These are phyloP conservation scores for Glyptemys insculpta DNA, from an alignment of 2,797 vertebrate genomes.

Conservation along the genomic window DNA sequence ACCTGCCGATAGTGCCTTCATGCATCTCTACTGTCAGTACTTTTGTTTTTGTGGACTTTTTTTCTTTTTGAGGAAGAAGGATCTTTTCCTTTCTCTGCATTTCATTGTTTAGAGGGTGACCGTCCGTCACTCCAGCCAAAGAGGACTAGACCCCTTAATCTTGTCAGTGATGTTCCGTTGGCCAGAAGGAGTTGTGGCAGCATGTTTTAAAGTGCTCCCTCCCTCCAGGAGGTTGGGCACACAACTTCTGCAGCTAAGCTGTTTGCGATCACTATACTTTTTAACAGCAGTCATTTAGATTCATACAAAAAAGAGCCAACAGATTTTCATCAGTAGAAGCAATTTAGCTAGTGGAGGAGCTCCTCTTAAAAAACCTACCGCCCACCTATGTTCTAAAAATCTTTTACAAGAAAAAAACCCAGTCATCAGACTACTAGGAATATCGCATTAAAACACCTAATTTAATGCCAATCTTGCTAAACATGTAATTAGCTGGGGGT, in stretches of 20 bases:
- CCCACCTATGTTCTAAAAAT: conserved; percentile 18
- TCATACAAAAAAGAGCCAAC: conserved; percentile 25
- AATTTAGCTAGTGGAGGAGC: conserved; percentile 13
- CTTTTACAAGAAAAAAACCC: background rate
- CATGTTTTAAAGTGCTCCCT: background rate
- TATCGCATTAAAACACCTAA: background rate
- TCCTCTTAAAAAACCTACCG: background rate
- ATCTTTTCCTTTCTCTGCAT: background rate
- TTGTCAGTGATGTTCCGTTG: background rate
- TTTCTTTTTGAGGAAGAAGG: background rate
- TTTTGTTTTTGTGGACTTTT: background rate
- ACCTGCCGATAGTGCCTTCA: background rate
- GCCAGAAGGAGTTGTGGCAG: background rate
- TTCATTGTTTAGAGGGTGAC: background rate
- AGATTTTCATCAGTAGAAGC: conserved; percentile 30
- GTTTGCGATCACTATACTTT: background rate
- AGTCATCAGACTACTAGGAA: background rate
- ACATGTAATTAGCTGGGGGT: conserved; percentile 12
- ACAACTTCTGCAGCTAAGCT: background rate
- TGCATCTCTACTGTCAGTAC: background rate
- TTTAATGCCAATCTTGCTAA: conserved; percentile 31
- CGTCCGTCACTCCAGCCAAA: background rate
- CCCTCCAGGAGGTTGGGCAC: background rate
- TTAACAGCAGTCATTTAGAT: background rate
- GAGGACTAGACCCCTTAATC: background rate